These are phyloP conservation scores for Pseudanteris insignis DNA, from an alignment of 2,888 invertebrate species.

Conservation along the genomic window DNA sequence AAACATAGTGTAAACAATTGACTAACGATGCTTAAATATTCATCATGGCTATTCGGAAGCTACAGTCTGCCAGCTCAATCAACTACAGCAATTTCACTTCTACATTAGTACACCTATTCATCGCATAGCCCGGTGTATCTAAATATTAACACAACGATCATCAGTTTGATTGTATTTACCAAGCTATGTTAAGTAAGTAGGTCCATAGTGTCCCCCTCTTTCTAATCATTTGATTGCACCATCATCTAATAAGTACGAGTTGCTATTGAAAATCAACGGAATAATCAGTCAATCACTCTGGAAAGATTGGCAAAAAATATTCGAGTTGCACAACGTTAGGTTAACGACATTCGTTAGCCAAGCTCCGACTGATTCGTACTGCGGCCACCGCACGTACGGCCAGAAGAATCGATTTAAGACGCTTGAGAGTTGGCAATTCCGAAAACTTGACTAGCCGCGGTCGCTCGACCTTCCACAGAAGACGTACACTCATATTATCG, in stretches of 20 bases:
- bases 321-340: slow-evolving; percentile 7
- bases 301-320: background rate
- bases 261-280: slow-evolving; percentile 1
- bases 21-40: no score
- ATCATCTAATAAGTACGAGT: slow-evolving; percentile 9
- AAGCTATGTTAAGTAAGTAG: slow-evolving; percentile 17
- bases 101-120: slow-evolving; percentile 17
- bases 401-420: slow-evolving; percentile 58
- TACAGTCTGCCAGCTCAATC: no score
- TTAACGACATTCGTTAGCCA: slow-evolving; percentile 23
- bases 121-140: slow-evolving; percentile 4
- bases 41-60: no score
- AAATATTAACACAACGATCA: slow-evolving; percentile 36
- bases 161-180: slow-evolving; percentile 33
- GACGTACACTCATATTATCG: slow-evolving; percentile 25
- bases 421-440: slow-evolving; percentile 54
- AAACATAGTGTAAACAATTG: no score
- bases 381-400: slow-evolving; percentile 45
- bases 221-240: slow-evolving; percentile 25
- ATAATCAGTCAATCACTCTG: slow-evolving; percentile 19
- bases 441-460: slow-evolving; percentile 53
- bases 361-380: slow-evolving; percentile 32
- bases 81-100: slow-evolving; percentile 30
- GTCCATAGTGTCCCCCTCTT: slow-evolving; percentile 10
- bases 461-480: slow-evolving; percentile 12